These are phyloP conservation scores for Rhombomys opimus DNA, from an alignment of 2,113 vertebrate species.

Conservation along the genomic window DNA sequence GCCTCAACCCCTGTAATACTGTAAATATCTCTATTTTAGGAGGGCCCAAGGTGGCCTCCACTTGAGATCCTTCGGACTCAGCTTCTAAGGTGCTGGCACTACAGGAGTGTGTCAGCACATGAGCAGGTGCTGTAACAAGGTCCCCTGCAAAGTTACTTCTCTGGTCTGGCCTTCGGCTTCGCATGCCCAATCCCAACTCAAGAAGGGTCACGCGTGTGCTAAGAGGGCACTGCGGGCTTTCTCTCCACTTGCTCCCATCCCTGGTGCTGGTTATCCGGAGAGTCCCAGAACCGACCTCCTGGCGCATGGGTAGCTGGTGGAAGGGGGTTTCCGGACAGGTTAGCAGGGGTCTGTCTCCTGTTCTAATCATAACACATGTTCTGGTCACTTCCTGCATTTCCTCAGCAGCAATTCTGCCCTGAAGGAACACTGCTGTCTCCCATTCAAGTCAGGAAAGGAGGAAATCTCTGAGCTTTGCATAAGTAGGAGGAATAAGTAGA, in stretches of 20 bases:
- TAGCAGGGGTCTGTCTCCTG: too few species aligned
- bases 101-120: not conserved
- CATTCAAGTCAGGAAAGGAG: not conserved
- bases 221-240: not conserved
- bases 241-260: too few species aligned
- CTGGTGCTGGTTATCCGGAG: not conserved
- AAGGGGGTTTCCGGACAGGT: not conserved
- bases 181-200: not conserved
- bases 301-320: fast-evolving
- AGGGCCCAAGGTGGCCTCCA: not conserved
- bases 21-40: not conserved
- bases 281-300: not conserved
- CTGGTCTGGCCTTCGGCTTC: not conserved
- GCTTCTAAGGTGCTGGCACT: not conserved
- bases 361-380: not conserved
- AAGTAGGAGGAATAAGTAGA: not conserved
- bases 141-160: not conserved
- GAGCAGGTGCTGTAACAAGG: not conserved
- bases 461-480: not conserved
- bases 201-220: not conserved
- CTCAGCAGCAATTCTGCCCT: not conserved
- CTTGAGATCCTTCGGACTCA: not conserved
- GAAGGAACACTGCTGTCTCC: not conserved
- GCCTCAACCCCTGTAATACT: not conserved
- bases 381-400: fast-evolving